phyloP scores from a whole-genome alignment of 2,113 vertebrate species.

The Podiceps cristatus region DNA sequence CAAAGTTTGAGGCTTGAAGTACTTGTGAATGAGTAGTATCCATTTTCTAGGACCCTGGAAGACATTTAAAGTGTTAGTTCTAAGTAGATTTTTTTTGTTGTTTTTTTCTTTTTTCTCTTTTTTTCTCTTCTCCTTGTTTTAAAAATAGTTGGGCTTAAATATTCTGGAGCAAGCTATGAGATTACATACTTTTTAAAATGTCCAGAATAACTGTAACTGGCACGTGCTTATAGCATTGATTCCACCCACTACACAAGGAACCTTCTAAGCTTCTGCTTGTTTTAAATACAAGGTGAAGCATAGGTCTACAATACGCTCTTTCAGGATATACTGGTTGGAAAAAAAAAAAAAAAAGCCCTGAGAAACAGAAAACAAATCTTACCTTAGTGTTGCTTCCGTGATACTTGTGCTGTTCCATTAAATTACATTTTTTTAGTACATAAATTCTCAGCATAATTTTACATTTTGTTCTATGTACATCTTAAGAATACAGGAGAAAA shows the following conservation, averaged over 20 bases:
- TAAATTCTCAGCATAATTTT: constrained; percentile 11
- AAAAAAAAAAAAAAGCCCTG: neutral
- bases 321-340: neutral
- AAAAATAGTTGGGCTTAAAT: neutral
- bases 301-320: neutral
- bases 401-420: constrained; percentile 3
- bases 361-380: neutral
- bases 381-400: neutral
- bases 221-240: neutral
- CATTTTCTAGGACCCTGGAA: neutral
- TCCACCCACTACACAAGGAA: neutral
- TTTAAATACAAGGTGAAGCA: neutral
- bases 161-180: neutral
- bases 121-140: neutral
- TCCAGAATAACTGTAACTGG: neutral
- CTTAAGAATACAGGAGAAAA: constrained; percentile 47
- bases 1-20: neutral
- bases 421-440: constrained; percentile 7
- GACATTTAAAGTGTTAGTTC: neutral
- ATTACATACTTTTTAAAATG: neutral
- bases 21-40: neutral
- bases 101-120: neutral
- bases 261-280: neutral
- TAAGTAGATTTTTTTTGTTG: neutral
- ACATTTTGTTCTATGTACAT: constrained; percentile 18